A percentile compares a stretch with the other conserved stretches of the same genome.
phyloP scores from a whole-genome alignment of 2,113 vertebrate species.

The Prietella phreatophila region DNA sequence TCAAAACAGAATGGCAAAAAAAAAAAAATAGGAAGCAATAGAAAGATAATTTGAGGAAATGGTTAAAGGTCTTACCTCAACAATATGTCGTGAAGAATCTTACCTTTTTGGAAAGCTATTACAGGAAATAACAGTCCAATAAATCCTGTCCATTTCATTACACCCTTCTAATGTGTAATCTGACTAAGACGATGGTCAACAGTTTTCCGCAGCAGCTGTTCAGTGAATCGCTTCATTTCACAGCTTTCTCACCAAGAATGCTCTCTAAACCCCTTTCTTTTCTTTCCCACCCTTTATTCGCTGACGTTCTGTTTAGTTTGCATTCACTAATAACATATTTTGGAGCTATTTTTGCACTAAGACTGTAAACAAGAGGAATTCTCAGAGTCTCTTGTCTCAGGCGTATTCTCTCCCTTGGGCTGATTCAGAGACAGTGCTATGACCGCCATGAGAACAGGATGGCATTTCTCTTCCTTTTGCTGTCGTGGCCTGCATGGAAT shows the following conservation, averaged over 20 bases:
- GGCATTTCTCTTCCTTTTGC: constrained; percentile 1
- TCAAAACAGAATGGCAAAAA: constrained; percentile 4
- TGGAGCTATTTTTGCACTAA: constrained; percentile 12
- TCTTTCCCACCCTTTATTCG: constrained; percentile 34
- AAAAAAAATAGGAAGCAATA: neutral
- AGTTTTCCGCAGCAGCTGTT: constrained; percentile 4
- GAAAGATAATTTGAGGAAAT: neutral
- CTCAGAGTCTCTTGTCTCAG: neutral
- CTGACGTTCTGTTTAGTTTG: constrained; percentile 25
- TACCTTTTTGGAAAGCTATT: neutral
- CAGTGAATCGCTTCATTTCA: constrained; percentile 20
- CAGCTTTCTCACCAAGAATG: constrained; percentile 1
- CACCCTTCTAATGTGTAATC: neutral
- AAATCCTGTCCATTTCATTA: neutral
- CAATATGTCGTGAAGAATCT: neutral
- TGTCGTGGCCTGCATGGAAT: neutral
- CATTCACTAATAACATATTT: constrained; percentile 28
- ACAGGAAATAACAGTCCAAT: neutral
- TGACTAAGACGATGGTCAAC: neutral
- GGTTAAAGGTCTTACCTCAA: neutral
- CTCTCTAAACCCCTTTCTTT: neutral
- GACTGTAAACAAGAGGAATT: constrained; percentile 30
- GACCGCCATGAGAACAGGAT: constrained; percentile 38
- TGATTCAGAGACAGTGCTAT: constrained; percentile 1
- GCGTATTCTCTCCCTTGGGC: constrained; percentile 18